Percentiles rank a stretch among this genome's conserved stretches.
phyloP scores from a whole-genome alignment of 1,140 invertebrate genomes.

The Zaprionus camerounensis region DNA sequence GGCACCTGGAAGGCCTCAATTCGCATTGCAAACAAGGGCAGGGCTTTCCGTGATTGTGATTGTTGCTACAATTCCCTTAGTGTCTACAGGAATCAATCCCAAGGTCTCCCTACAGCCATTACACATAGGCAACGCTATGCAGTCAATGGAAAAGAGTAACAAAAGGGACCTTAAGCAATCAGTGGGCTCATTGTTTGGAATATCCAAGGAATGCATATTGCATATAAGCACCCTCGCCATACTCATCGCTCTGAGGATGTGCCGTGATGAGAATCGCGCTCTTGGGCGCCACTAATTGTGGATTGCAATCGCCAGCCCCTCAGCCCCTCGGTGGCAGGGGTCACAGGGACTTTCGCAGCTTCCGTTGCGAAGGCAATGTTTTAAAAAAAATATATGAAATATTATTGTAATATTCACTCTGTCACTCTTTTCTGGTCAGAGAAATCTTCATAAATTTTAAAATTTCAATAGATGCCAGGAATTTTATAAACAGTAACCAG shows the following conservation, averaged over 20 bases:
- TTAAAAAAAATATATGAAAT: conserved; percentile 57
- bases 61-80: not conserved
- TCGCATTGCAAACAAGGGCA: not conserved
- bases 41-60: not conserved
- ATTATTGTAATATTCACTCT: conserved; percentile 32
- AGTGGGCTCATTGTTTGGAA: conserved; percentile 69
- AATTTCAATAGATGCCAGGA: no score
- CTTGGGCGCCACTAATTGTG: conserved; percentile 77
- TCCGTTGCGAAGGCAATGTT: conserved; percentile 1
- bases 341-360: conserved; percentile 17
- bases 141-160: not conserved
- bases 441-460: no score
- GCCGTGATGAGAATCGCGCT: conserved; percentile 66
- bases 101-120: conserved; percentile 34
- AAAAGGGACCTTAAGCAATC: conserved; percentile 65
- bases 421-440: not conserved
- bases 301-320: conserved; percentile 3
- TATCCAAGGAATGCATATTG: conserved; percentile 23
- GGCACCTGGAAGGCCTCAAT: not conserved
- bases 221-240: conserved; percentile 48
- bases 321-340: not conserved
- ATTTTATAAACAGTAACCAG: no score
- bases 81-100: conserved; percentile 1
- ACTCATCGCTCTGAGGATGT: conserved; percentile 18
- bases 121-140: no score